A percentile compares a stretch with the other conserved stretches of the same genome.
Evolutionary conservation across 2,113 vertebrate species (phyloP).

Genomic region (Cacatua alba): DNA sequence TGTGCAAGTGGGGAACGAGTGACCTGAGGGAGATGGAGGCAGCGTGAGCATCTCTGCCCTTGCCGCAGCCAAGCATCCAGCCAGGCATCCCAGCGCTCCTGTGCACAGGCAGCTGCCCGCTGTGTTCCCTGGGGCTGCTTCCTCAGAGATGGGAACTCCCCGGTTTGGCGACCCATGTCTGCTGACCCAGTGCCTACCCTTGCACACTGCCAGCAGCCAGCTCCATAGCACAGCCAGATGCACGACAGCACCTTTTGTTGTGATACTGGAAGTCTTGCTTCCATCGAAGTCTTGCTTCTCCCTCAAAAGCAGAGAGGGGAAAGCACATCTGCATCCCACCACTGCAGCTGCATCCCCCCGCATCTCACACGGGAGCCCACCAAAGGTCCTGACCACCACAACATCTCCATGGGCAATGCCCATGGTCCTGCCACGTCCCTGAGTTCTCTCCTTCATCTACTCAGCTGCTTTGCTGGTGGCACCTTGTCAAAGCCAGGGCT

Average conservation of each 20-base stretch:
- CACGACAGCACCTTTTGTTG: neutral
- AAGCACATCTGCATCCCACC: neutral
- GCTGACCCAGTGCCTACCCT: neutral
- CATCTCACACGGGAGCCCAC: accelerated
- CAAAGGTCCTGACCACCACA: neutral
- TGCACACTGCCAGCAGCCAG: neutral
- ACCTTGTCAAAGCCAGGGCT: neutral
- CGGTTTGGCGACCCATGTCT: neutral
- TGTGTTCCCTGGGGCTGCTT: neutral
- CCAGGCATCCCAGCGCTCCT: neutral
- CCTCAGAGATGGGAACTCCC: neutral
- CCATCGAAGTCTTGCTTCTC: neutral
- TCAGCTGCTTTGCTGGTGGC: neutral
- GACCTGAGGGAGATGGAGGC: neutral
- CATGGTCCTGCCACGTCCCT: neutral
- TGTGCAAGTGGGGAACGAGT: neutral
- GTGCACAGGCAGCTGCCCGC: neutral
- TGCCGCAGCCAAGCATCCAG: neutral
- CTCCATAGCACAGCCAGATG: neutral
- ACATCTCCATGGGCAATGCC: neutral
- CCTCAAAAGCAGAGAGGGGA: accelerated
- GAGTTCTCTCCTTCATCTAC: neutral
- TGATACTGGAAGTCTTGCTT: neutral
- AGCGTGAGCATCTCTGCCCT: neutral
- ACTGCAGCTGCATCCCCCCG: neutral